Conservation (phyloP, 35 echinoderm and acorn worm species). For the Apostichopus parvimensis region DNA sequence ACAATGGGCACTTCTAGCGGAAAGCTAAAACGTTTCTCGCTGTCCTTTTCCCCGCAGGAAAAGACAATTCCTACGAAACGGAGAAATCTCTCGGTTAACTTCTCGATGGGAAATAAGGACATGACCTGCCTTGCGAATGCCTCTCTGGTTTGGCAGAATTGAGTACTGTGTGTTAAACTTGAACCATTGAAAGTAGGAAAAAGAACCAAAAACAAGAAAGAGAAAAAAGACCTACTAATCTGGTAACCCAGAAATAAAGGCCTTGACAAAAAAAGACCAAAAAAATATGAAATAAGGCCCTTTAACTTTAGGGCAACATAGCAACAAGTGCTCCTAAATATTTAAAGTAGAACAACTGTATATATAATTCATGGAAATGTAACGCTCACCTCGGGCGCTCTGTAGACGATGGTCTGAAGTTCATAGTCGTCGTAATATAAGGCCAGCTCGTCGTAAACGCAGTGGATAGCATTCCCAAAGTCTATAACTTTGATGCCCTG, state of each 20-base stretch:
- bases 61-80: not conserved
- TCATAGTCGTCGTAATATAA: slow-evolving; percentile 96
- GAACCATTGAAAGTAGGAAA: not conserved
- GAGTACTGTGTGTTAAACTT: not conserved
- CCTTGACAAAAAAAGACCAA: not conserved
- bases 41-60: not conserved
- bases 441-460: slow-evolving; percentile 91
- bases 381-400: slow-evolving; percentile 94
- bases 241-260: slow-evolving; percentile 9
- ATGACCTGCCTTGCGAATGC: not conserved
- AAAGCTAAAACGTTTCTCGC: not conserved
- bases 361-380: slow-evolving; percentile 29
- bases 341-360: slow-evolving; percentile 41
- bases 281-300: slow-evolving; percentile 4
- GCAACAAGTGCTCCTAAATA: not conserved
- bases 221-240: slow-evolving; percentile 11
- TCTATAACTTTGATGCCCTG: slow-evolving; percentile 85
- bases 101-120: not conserved
- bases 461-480: slow-evolving; percentile 97
- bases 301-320: not conserved
- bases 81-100: not conserved
- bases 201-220: too few species aligned
- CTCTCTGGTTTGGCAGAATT: not conserved
- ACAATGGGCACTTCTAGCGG: not conserved
- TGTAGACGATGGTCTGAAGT: slow-evolving; percentile 85